Evolutionary conservation across 2,888 invertebrate species (phyloP).

Genomic region (Synanthedon vespiformis): DNA sequence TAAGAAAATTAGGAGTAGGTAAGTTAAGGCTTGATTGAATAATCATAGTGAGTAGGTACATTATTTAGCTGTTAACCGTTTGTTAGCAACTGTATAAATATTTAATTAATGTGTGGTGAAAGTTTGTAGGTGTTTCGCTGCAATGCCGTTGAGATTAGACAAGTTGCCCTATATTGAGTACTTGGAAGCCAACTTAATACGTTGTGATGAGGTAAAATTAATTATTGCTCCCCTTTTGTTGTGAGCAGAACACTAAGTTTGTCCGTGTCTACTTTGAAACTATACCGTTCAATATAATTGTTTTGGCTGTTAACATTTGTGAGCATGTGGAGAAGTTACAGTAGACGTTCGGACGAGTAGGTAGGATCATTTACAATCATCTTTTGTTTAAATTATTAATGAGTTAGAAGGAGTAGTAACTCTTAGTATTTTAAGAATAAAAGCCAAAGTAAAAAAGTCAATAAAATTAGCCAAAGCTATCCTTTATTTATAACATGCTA

Average conservation of each 20-base stretch:
- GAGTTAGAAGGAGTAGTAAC: too few species aligned
- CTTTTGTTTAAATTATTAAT: too few species aligned
- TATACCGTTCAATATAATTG: background rate
- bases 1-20: too few species aligned
- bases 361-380: too few species aligned
- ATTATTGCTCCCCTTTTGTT: constrained; percentile 13
- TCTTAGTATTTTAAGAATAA: too few species aligned
- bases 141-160: constrained; percentile 43
- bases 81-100: background rate
- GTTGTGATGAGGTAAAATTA: constrained; percentile 23
- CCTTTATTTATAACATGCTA: too few species aligned
- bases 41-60: too few species aligned
- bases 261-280: background rate
- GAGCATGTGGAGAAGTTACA: background rate
- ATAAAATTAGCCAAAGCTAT: too few species aligned
- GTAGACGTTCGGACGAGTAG: too few species aligned
- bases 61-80: background rate
- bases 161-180: constrained; percentile 36
- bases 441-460: too few species aligned
- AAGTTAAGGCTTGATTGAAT: too few species aligned
- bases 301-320: background rate
- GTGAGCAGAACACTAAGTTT: too few species aligned
- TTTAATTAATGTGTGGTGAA: constrained; percentile 6
- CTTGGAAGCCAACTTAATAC: constrained; percentile 26
- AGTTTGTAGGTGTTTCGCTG: constrained; percentile 24